phyloP scores from a whole-genome alignment of 2,888 invertebrate species.

The Tetramorium bicarinatum region DNA sequence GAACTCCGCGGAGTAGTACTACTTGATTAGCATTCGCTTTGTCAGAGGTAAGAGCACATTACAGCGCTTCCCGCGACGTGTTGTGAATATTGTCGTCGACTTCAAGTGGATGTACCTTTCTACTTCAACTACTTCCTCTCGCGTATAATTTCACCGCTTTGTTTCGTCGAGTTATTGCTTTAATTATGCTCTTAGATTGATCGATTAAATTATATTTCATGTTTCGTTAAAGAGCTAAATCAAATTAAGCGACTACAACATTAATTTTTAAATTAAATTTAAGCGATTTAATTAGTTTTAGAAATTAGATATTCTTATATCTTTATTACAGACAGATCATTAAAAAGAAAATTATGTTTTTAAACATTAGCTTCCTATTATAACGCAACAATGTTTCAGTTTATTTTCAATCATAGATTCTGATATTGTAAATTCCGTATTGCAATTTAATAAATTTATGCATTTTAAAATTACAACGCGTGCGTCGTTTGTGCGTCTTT shows the following conservation, averaged over 20 bases:
- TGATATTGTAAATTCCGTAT: constrained; percentile 1
- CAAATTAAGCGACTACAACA: background rate
- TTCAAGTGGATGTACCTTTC: constrained; percentile 54
- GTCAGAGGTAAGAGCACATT: constrained; percentile 55
- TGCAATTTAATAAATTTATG: constrained; percentile 4
- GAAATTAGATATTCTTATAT: background rate
- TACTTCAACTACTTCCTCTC: background rate
- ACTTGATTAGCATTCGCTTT: constrained; percentile 59
- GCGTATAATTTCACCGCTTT: constrained; percentile 27
- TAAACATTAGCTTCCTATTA: background rate
- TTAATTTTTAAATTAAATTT: background rate
- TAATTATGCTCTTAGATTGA: background rate
- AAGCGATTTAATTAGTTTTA: background rate
- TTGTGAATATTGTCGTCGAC: constrained; percentile 54
- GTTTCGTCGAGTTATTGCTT: constrained; percentile 2
- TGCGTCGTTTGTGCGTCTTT: background rate
- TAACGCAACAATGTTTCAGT: background rate
- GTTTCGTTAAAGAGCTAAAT: constrained; percentile 1
- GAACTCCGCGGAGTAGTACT: constrained; percentile 41
- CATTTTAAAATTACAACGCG: constrained; percentile 1
- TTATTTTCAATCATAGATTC: constrained; percentile 5
- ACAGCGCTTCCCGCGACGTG: constrained; percentile 52
- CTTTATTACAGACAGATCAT: background rate
- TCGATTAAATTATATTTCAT: constrained; percentile 12
- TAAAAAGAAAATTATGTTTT: background rate